Conservation (phyloP, 2,113 vertebrate genomes). For the Cepphus grylle region DNA sequence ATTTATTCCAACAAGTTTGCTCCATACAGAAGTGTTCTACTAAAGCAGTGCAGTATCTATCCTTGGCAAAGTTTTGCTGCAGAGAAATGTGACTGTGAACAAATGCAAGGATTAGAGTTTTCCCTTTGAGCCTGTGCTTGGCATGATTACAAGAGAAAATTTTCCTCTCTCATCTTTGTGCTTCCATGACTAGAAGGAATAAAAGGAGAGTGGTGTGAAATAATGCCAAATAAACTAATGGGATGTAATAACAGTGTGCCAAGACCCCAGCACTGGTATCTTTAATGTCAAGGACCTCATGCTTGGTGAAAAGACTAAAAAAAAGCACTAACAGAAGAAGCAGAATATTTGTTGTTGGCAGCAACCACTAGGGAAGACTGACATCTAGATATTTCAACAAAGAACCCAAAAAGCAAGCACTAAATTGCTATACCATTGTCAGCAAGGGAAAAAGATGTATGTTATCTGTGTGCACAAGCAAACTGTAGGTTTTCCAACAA, state of each 20-base stretch:
- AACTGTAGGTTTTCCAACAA: not conserved
- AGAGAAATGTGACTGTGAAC: not conserved
- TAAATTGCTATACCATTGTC: not conserved
- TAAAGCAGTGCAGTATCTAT: not conserved
- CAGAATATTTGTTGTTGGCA: not conserved
- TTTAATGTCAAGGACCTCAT: not conserved
- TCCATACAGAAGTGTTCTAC: rapidly evolving
- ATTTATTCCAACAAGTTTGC: not conserved
- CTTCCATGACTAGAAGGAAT: not conserved
- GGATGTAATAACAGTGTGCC: not conserved
- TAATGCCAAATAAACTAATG: not conserved
- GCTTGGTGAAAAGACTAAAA: not conserved
- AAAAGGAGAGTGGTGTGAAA: not conserved
- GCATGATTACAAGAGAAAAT: not conserved
- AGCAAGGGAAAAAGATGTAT: not conserved
- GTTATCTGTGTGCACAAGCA: not conserved
- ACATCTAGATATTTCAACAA: not conserved
- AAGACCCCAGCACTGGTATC: not conserved
- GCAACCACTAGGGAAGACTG: not conserved
- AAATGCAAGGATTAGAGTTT: not conserved
- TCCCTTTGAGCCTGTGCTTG: not conserved
- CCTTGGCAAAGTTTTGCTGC: not conserved
- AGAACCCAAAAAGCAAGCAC: not conserved
- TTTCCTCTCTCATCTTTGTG: not conserved
- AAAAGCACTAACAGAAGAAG: not conserved